Percentiles rank a stretch among this genome's conserved stretches.
These are phyloP conservation scores for Scomber scombrus DNA, from an alignment of 2,113 vertebrate genomes.

Conservation along the genomic window DNA sequence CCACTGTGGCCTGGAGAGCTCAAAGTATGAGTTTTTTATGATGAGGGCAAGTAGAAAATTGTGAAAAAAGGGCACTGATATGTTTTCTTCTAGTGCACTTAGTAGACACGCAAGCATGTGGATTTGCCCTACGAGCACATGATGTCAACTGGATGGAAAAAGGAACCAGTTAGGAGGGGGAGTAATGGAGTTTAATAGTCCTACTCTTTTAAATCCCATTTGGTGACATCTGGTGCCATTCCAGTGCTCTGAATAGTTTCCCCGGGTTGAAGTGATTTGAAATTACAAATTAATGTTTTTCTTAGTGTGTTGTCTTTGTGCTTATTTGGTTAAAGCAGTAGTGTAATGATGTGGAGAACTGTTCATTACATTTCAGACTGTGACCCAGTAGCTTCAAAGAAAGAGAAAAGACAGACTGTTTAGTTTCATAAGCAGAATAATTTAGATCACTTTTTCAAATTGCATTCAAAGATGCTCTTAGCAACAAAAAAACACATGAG, in stretches of 20 bases:
- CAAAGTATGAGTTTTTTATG: conserved; percentile 45
- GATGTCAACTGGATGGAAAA: conserved; percentile 34
- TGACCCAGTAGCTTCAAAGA: conserved; percentile 33
- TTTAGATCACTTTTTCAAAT: conserved; percentile 13
- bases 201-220: conserved; percentile 55
- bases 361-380: conserved; percentile 25
- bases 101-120: conserved; percentile 37
- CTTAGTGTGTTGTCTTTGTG: conserved; percentile 33
- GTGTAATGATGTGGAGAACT: conserved; percentile 9
- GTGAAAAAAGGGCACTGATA: conserved; percentile 33
- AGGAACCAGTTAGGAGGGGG: conserved; percentile 17
- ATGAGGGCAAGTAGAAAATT: conserved; percentile 42
- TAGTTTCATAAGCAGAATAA: neutral
- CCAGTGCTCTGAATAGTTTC: conserved; percentile 40
- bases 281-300: conserved; percentile 52
- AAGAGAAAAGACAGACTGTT: neutral
- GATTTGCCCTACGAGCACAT: conserved; percentile 25
- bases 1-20: conserved; percentile 20
- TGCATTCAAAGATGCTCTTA: conserved; percentile 11
- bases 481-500: neutral
- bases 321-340: conserved; percentile 37
- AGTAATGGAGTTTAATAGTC: conserved; percentile 36
- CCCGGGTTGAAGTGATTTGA: conserved; percentile 47
- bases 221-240: conserved; percentile 56
- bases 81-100: conserved; percentile 70